Evolutionary conservation across 2,888 invertebrate genomes (phyloP).

Genomic region (Melanargia galathea): DNA sequence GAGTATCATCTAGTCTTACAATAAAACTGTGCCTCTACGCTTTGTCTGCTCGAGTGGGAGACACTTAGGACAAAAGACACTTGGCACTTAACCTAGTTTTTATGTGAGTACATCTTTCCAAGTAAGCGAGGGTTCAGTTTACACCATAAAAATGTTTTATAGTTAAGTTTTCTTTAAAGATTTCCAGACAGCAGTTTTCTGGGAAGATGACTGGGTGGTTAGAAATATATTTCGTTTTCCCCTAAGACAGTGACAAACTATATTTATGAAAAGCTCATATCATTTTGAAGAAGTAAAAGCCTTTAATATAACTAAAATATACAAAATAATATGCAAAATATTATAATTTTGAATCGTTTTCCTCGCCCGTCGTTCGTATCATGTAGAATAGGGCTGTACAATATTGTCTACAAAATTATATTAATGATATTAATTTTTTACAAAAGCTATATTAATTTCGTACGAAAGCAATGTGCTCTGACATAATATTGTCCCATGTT

Average conservation of each 20-base stretch:
- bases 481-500: no score
- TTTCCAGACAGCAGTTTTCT: background rate
- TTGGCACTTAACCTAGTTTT: background rate
- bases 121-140: background rate
- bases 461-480: no score
- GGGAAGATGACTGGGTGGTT: background rate
- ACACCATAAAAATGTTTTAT: background rate
- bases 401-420: no score
- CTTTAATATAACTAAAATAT: constrained; percentile 9
- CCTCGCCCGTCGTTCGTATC: constrained; percentile 48
- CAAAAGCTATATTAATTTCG: no score
- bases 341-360: constrained; percentile 43
- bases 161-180: background rate
- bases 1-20: no score
- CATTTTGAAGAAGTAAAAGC: background rate
- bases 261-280: background rate
- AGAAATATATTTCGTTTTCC: background rate
- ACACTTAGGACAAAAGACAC: constrained; percentile 2
- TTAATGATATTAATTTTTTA: no score
- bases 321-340: constrained; percentile 15
- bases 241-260: background rate
- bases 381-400: constrained; percentile 5
- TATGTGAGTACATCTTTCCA: background rate
- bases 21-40: background rate
- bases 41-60: background rate